Evolutionary conservation across 2,797 vertebrate genomes (phyloP), one percentile per base, ranked within the genome.

Genomic region (Phaenicophaeus curvirostris): DNA sequence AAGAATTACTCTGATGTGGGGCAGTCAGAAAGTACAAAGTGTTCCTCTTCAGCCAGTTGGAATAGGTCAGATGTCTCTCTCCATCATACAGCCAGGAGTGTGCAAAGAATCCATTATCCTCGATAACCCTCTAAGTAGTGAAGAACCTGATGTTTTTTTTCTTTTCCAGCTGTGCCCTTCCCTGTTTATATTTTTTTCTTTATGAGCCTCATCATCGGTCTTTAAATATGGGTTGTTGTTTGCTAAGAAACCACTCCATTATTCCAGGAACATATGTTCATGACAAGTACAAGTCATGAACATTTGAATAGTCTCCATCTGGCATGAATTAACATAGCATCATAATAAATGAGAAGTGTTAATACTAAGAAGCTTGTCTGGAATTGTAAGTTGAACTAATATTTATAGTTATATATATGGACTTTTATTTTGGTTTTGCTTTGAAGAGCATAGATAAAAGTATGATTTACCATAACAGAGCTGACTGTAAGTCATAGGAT

Each of bases 291-390:
- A 89, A 96, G 93, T 95, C 95, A 90, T 95, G 96, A 96, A 95
- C 95, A 78, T 94, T 96, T 96, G 95, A 97, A 95, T 94, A 84
- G 81, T 90, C 84, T 95, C 95, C 93, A 94, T 96, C 96, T 97
- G 96, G 94, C 89, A 90, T 57, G 88, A 95, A 96, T 97, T 95
- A 96, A 89, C 92, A 91, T 90, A 71, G 78, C 71, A 94, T 86
- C 92, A 91, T 90, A 90, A 94, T 95, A 93, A 94, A 96, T 92
- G 81, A 94, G 94, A 96, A 95, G 76, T 96, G 95, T 91, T 96
- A 96, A 96, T 91, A 94, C 67, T 46, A 41, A 87, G 77, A 69
- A 79, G 62, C 58, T 84, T 90, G 62, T 68, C 78, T 85, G 61
- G 71, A 93, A 62, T 90, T 90, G 17, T 88, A 39, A 37, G 82